Evolutionary conservation across 2,797 vertebrate species (phyloP), one percentile per base, ranked within the genome.

Genomic region (Nannoperca obscura): DNA sequence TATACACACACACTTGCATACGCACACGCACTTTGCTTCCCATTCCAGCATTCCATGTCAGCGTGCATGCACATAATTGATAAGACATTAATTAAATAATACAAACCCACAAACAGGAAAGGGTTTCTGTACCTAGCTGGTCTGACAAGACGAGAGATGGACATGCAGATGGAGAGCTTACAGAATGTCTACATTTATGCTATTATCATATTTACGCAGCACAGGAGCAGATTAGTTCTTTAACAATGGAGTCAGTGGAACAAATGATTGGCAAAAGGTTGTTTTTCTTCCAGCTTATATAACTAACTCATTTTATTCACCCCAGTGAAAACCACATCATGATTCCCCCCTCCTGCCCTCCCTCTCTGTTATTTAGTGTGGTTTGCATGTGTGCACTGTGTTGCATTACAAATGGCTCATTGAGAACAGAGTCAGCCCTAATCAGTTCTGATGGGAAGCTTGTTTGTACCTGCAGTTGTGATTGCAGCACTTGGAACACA

Each of bases 391-490:
- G 62, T 64, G 49, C 44, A 50, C 57, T 73, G 34, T 77, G 62
- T 27, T 59, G 55, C 53, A 61, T 77, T 77, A 78, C 38, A 76
- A 79, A 68, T 71, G 67, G 52, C 55, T 90, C 52, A 76, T 55
- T 83, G 70, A 44, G 27, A 80, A 59, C 47, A 49, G 27, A 84
- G 52, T 71, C 55, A 12, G 63, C 34, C 38, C 27, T 87, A 79
- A 90, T 90, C 77, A 89, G 47, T 53, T 77, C 40, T 77, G 83
- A 87, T 72, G 62, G 75, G 69, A 57, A 66, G 74, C 82, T 80
- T 88, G 79, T 82, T 89, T 88, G 68, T 86, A 90, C 77, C 84
- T 89, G 81, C 76, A 83, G 80, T 72, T 83, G 84, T 88, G 77
- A 87, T 89, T 82, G 88, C 52, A 60, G 30, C 40, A 53, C 44